Percentiles rank a stretch among this genome's conserved stretches.
Evolutionary conservation across 2,113 vertebrate species (phyloP).

Genomic region (Erinaceus europaeus): DNA sequence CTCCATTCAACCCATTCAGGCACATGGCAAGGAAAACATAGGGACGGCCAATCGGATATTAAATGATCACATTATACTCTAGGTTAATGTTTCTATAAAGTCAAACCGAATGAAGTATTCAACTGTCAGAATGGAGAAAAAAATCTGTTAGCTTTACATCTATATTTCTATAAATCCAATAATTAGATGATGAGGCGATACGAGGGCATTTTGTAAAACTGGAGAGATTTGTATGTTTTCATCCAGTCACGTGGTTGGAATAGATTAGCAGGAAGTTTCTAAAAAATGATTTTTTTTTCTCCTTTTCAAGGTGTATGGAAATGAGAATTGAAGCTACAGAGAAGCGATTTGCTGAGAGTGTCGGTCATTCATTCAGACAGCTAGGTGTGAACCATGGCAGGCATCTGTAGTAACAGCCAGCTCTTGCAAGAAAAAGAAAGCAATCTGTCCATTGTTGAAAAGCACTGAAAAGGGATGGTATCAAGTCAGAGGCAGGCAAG

Average conservation of each 20-base stretch:
- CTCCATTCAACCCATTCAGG: neutral
- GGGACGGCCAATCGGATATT: neutral
- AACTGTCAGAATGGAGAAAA: neutral
- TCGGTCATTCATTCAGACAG: slow-evolving; percentile 52
- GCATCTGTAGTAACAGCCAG: neutral
- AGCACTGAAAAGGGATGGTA: slow-evolving; percentile 17
- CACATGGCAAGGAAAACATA: neutral
- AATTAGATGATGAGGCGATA: slow-evolving; percentile 12
- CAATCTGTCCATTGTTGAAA: slow-evolving; percentile 53
- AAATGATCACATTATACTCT: slow-evolving; percentile 11
- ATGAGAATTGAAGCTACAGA: slow-evolving; percentile 37
- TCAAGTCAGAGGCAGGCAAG: neutral
- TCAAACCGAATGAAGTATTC: slow-evolving; percentile 20
- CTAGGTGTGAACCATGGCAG: slow-evolving; percentile 16
- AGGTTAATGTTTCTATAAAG: slow-evolving; percentile 6
- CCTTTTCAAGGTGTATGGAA: slow-evolving; percentile 44
- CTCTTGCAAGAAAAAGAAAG: slow-evolving; percentile 39
- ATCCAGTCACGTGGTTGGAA: neutral
- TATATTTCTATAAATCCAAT: slow-evolving; percentile 45
- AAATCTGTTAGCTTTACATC: neutral
- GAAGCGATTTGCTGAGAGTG: slow-evolving; percentile 44
- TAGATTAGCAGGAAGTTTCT: slow-evolving; percentile 36
- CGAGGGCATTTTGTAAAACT: neutral
- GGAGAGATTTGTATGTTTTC: slow-evolving; percentile 7
- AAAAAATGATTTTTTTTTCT: slow-evolving; percentile 33